Evolutionary conservation across 2,113 vertebrate species (phyloP), one percentile per base, ranked within the genome.

Genomic region (Panthera uncia): DNA sequence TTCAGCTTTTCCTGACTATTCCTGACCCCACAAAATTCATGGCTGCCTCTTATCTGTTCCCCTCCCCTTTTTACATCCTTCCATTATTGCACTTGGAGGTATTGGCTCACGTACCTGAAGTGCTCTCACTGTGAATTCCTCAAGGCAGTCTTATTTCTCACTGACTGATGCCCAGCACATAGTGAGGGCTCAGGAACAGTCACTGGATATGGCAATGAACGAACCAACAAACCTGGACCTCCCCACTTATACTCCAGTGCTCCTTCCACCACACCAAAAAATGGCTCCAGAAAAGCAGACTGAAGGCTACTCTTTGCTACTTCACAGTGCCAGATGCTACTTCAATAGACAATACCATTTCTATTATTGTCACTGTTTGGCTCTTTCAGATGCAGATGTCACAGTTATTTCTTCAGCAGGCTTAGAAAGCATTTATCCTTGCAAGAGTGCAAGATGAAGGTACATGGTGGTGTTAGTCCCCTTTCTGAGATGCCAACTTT

Each of bases 401-500:
- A 89, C 48, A 68, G 52, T 63, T 65, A 65, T 65, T 83, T 90
- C 48, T 21, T 73, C 86, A 66, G 78, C 36, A 93, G 33, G 73
- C 74, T 96, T 68, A 52, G 63, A 85, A 94, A 92, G n/a, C 21
- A 71, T 25, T 38, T 65, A 33, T 31, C 61, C 65, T 74, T 55
- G 5, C 18, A 89, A 94, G 55, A 57, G 48, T 5, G 27, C 31
- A 91, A 82, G 78, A 93, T 79, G 25, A 74, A 76, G 66, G 95
- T 13, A 18, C 33, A 45, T 8, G 3, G 10, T 74, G 18, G 48
- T 25, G 48, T 50, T 13, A 71, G 68, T 63, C 41, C 68, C 55
- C 36, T 87, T 92, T 87, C 94, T 90, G 45, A 97, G 93, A 52
- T 12, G 69, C 71, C 79, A 92, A 5, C 29, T 90, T 91, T 94